Evolutionary conservation across 1,140 invertebrate genomes (phyloP).

Genomic region (Drosophila subobscura): DNA sequence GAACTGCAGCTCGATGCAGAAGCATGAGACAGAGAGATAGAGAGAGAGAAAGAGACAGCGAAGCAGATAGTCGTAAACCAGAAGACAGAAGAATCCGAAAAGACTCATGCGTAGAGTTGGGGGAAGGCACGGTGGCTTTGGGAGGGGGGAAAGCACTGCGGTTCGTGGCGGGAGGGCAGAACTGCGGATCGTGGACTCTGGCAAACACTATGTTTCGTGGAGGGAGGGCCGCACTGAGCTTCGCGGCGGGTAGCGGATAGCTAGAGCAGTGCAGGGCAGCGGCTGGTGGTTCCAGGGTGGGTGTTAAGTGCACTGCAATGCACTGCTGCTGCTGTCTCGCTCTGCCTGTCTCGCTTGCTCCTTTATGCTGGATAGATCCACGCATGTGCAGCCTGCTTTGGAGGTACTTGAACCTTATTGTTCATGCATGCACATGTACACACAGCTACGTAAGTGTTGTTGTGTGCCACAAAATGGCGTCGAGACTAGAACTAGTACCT

Average conservation of each 20-base stretch:
- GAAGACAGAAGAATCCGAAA: constrained; percentile 44
- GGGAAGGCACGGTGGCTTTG: not conserved
- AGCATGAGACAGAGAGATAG: constrained; percentile 46
- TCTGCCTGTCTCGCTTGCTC: not conserved
- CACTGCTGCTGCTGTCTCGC: not conserved
- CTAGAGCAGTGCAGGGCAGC: constrained; percentile 9
- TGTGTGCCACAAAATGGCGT: constrained; percentile 64
- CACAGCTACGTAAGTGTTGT: constrained; percentile 13
- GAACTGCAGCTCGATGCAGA: constrained; percentile 23
- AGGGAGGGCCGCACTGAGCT: not conserved
- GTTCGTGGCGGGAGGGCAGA: constrained; percentile 16
- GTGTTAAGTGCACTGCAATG: constrained; percentile 47
- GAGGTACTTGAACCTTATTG: constrained; percentile 77
- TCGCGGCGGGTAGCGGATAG: constrained; percentile 9
- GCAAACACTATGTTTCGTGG: too few relatives aligned
- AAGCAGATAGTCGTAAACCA: constrained; percentile 51
- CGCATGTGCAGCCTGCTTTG: constrained; percentile 64
- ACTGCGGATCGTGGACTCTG: too few relatives aligned
- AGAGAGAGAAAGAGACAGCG: constrained; percentile 9
- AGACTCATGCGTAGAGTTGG: constrained; percentile 40
- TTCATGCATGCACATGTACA: constrained; percentile 8
- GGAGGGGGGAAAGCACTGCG: not conserved
- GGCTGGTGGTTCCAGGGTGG: constrained; percentile 22
- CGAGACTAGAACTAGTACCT: constrained; percentile 42
- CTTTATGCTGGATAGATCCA: constrained; percentile 15